phyloP scores from a whole-genome alignment of 2,888 invertebrate species.

The Cerceris ruficornis region DNA sequence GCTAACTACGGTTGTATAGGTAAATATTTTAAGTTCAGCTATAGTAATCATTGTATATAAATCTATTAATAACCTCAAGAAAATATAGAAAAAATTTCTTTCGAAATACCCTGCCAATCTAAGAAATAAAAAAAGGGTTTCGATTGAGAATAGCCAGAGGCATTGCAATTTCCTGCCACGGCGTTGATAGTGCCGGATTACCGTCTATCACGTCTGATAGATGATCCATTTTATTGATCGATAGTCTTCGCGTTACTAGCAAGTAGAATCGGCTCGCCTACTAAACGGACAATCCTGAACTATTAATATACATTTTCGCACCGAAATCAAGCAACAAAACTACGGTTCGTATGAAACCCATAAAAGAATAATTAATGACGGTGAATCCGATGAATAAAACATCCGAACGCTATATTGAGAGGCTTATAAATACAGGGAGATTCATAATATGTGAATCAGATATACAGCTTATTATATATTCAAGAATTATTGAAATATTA shows the following conservation, averaged over 20 bases:
- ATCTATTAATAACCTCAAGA: background rate
- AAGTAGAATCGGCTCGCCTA: background rate
- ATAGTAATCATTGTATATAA: too few species aligned
- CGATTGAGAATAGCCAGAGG: background rate
- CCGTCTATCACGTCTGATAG: conserved; percentile 2
- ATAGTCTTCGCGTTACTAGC: background rate
- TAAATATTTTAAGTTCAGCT: too few species aligned
- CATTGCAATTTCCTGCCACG: background rate
- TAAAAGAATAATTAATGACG: background rate
- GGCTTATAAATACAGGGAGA: too few species aligned
- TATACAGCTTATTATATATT: too few species aligned
- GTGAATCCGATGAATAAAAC: too few species aligned
- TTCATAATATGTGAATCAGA: too few species aligned
- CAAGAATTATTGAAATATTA: too few species aligned
- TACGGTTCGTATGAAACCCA: background rate
- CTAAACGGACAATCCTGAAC: background rate
- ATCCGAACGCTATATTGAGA: too few species aligned
- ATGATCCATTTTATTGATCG: conserved; percentile 12
- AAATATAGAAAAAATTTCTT: background rate
- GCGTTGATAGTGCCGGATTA: conserved; percentile 6
- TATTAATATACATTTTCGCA: background rate
- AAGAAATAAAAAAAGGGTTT: background rate
- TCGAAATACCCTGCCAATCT: background rate
- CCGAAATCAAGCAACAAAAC: background rate
- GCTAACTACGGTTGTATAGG: too few species aligned